Evolutionary conservation across 2,888 invertebrate species (phyloP).

Genomic region (Melieria omissa): DNA sequence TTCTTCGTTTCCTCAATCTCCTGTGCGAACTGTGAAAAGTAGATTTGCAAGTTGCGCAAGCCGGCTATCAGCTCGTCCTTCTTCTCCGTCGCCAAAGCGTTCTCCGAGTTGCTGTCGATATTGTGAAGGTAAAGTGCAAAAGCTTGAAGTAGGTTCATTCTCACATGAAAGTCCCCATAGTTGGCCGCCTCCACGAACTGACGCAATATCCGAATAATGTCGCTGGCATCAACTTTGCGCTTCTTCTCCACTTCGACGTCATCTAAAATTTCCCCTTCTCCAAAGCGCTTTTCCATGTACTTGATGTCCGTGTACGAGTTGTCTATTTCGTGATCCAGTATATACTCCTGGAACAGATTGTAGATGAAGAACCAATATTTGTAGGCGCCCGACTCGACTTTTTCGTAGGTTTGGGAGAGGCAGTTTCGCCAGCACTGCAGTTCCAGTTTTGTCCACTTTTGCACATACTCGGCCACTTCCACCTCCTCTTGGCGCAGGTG

Average conservation of each 20-base stretch:
- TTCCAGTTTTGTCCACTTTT: slow-evolving; percentile 92
- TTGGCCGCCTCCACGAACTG: slow-evolving; percentile 86
- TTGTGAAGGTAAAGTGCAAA: slow-evolving; percentile 85
- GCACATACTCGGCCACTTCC: slow-evolving; percentile 82
- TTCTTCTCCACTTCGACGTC: slow-evolving; percentile 47
- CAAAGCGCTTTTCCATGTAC: slow-evolving; percentile 56
- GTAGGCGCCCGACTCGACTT: slow-evolving; percentile 75
- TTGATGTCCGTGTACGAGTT: slow-evolving; percentile 53
- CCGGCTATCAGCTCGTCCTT: slow-evolving; percentile 70
- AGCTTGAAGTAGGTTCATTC: slow-evolving; percentile 80
- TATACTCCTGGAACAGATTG: slow-evolving; percentile 75
- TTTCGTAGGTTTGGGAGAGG: slow-evolving; percentile 75
- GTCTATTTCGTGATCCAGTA: slow-evolving; percentile 61
- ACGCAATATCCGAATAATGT: slow-evolving; percentile 72
- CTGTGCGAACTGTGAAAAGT: slow-evolving; percentile 82
- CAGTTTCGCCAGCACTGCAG: slow-evolving; percentile 88
- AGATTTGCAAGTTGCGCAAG: slow-evolving; percentile 84
- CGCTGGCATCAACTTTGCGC: slow-evolving; percentile 51
- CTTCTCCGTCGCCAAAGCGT: slow-evolving; percentile 7
- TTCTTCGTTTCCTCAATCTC: slow-evolving; percentile 75
- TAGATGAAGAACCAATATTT: slow-evolving; percentile 94
- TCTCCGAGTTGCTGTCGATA: slow-evolving; percentile 54
- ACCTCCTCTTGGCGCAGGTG: slow-evolving; percentile 81
- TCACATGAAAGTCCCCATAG: slow-evolving; percentile 83
- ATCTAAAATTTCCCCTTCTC: slow-evolving; percentile 51